Base-by-base conservation (phyloP, 1,140 invertebrate genomes). In the Ectropis grisescens region DNA sequence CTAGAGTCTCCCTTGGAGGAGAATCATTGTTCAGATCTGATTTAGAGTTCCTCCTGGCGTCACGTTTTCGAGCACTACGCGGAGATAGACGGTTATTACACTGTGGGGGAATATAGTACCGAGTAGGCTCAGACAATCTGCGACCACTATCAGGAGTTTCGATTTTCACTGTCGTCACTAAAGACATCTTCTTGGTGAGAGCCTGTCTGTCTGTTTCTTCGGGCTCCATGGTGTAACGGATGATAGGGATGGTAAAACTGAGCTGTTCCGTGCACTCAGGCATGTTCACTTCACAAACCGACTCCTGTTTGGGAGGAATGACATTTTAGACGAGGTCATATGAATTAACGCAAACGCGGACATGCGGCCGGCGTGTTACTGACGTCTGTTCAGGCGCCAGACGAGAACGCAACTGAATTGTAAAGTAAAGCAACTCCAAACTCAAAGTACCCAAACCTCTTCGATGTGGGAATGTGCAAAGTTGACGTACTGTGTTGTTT, bases 191-290 rank as follows among this genome's bases (percentile, higher is more conserved):
- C 49, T 81, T 81, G 12, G 58, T 56, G 10, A 54, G 36, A 16
- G 57, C 49, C 58, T 61, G 70, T 37, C 61, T 50, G 11, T 76
- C 65, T 29, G 50, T 54, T 15, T 76, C 67, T 13, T 74, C 70
- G 5, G 58, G 34, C 8, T 81, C 76, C 72, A 81, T 78, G 22
- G 74, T 78, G 51, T 79, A 81, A 11, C 69, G 38, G 56, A 81
- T 81, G 33, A 79, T 61, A 10, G 76, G 76, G 25, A 81, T 76
- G 2, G 74, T 74, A 41, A 81, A 81, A 4, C 62, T 45, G 14
- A 70, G 68, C 28, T 68, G 52, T 38, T 81, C 74, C 13, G 72
- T 68, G 43, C 72, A 78, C 71, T 78, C 76, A 16, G 76, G 76
- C 76, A 81, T 81, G 56, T 37, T 74, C 47, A 34, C 24, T 37